These are phyloP conservation scores for Thunnus thynnus DNA, from an alignment of 2,113 vertebrate species.

Conservation along the genomic window DNA sequence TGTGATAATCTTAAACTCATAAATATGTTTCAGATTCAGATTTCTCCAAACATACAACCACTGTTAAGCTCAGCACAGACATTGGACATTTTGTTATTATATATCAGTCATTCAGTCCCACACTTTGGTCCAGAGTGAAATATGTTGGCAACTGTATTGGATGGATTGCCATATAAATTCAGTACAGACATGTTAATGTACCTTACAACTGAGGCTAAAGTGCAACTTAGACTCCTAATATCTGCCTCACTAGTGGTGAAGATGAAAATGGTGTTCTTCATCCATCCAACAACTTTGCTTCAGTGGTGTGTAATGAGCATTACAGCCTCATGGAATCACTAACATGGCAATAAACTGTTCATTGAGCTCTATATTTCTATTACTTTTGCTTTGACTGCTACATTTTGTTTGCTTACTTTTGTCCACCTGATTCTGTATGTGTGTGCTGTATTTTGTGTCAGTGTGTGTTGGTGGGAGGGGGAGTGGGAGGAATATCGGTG, in stretches of 20 bases:
- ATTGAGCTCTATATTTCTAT: background rate
- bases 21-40: constrained; percentile 11
- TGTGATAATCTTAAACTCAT: constrained; percentile 30
- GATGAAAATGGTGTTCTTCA: constrained; percentile 35
- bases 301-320: constrained; percentile 30
- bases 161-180: background rate
- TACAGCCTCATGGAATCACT: constrained; percentile 25
- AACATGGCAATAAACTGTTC: constrained; percentile 26
- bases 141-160: background rate
- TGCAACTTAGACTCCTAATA: background rate
- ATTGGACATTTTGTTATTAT: too few relatives aligned
- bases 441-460: background rate
- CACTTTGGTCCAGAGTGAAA: background rate
- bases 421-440: constrained; percentile 18
- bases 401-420: constrained; percentile 39
- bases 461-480: background rate
- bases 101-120: too few relatives aligned
- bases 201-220: background rate
- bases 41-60: constrained; percentile 15
- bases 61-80: background rate
- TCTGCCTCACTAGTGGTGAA: constrained; percentile 2
- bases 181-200: background rate
- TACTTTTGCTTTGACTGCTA: constrained; percentile 31
- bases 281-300: constrained; percentile 17
- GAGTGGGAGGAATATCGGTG: background rate